Conservation (phyloP, 2,797 vertebrate genomes). For the Synanceia verrucosa region DNA sequence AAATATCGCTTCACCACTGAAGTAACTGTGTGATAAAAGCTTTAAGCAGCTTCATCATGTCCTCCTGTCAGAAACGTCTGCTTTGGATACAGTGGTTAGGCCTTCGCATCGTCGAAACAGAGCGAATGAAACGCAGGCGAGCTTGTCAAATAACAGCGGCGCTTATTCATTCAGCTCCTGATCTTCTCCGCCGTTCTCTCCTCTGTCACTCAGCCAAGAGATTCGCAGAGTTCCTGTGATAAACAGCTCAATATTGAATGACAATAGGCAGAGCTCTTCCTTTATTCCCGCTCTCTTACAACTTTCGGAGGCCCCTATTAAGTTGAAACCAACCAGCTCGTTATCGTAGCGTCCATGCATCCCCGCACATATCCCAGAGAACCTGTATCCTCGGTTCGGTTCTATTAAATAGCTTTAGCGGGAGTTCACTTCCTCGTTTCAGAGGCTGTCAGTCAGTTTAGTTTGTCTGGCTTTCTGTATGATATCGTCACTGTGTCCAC, state of each 20-base stretch:
- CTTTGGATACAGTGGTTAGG: slow-evolving; percentile 31
- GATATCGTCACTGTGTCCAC: slow-evolving; percentile 13
- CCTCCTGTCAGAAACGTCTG: slow-evolving; percentile 27
- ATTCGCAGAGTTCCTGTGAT: slow-evolving; percentile 49
- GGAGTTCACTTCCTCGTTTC: slow-evolving; percentile 28
- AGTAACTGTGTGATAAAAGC: slow-evolving; percentile 47
- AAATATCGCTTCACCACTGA: slow-evolving; percentile 24
- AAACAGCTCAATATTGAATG: slow-evolving; percentile 61
- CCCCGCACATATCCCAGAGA: slow-evolving; percentile 34
- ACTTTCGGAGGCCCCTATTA: slow-evolving; percentile 40
- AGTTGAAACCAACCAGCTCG: slow-evolving; percentile 60
- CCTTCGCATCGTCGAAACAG: slow-evolving; percentile 27
- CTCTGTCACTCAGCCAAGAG: slow-evolving; percentile 33
- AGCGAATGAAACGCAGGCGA: slow-evolving; percentile 11
- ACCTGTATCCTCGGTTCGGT: slow-evolving; percentile 51
- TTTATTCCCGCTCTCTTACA: slow-evolving; percentile 38
- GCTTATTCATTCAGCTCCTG: slow-evolving; percentile 37
- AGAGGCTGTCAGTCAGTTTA: slow-evolving; percentile 53
- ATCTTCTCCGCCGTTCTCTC: slow-evolving; percentile 13
- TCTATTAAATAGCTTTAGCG: slow-evolving; percentile 53
- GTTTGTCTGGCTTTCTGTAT: slow-evolving; percentile 48
- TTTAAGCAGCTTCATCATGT: slow-evolving; percentile 32
- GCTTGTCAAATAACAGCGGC: slow-evolving; percentile 45
- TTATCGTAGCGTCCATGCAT: slow-evolving; percentile 69
- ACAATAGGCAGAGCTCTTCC: slow-evolving; percentile 31